phyloP scores from a whole-genome alignment of 1,140 invertebrate genomes.

The Psix sp. region DNA sequence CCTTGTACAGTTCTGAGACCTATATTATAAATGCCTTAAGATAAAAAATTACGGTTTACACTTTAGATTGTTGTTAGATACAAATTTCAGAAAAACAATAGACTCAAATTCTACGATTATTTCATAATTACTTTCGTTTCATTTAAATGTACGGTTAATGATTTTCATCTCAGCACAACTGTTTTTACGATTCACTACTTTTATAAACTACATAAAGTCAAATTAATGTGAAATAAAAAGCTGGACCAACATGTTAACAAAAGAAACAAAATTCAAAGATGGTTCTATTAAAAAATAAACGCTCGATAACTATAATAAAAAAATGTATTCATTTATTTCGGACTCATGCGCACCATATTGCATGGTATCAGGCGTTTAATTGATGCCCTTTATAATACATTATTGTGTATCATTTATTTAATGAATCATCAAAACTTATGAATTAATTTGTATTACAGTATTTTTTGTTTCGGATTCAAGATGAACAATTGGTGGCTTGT shows the following conservation, averaged over 20 bases:
- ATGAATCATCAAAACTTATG: too few species aligned
- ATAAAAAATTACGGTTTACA: too few species aligned
- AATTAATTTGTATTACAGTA: too few species aligned
- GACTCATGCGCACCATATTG: too few species aligned
- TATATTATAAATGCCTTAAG: slow-evolving; percentile 53
- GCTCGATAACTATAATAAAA: too few species aligned
- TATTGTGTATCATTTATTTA: too few species aligned
- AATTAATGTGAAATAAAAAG: slow-evolving; percentile 10
- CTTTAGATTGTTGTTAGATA: slow-evolving; percentile 5
- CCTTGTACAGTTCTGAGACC: slow-evolving; percentile 35
- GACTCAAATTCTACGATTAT: slow-evolving; percentile 3
- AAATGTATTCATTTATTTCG: too few species aligned
- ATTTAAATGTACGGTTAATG: not conserved
- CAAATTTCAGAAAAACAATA: not conserved
- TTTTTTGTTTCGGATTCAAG: too few species aligned
- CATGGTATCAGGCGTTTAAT: too few species aligned
- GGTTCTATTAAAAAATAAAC: too few species aligned
- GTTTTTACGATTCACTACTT: not conserved
- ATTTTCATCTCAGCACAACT: not conserved
- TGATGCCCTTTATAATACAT: too few species aligned
- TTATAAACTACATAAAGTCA: not conserved
- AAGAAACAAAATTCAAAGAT: too few species aligned
- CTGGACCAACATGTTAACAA: slow-evolving; percentile 23
- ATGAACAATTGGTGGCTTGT: slow-evolving; percentile 29
- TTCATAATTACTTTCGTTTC: not conserved